Conservation (phyloP, 2,888 invertebrate genomes). For the Perizoma flavofasciatum region DNA sequence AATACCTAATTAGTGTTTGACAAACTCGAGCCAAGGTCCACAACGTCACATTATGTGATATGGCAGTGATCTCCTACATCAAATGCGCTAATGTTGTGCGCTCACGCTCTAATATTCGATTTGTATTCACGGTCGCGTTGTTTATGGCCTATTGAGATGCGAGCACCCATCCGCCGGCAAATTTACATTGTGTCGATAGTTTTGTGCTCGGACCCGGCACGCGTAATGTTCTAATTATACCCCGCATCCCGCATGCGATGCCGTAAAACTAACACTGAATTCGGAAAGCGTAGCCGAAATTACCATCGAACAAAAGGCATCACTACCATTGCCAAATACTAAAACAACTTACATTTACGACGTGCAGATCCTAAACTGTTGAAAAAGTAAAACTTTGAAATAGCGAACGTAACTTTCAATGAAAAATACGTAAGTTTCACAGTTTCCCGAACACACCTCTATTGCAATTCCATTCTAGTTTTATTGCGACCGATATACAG, state of each 20-base stretch:
- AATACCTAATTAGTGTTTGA: slow-evolving; percentile 47
- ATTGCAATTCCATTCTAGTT: slow-evolving; percentile 24
- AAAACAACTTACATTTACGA: slow-evolving; percentile 23
- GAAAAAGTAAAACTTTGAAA: slow-evolving; percentile 27
- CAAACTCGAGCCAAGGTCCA: slow-evolving; percentile 51
- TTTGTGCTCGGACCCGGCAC: slow-evolving; percentile 59
- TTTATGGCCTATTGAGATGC: slow-evolving; percentile 79
- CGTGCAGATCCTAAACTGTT: slow-evolving; percentile 22
- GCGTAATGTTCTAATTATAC: slow-evolving; percentile 61
- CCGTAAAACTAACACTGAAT: slow-evolving; percentile 28
- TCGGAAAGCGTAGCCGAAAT: slow-evolving; percentile 25
- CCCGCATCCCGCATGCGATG: slow-evolving; percentile 23
- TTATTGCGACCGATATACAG: slow-evolving; percentile 27
- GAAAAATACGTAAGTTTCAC: slow-evolving; percentile 30
- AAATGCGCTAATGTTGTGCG: slow-evolving; percentile 63
- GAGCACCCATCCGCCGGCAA: slow-evolving; percentile 70
- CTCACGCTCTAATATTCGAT: slow-evolving; percentile 77
- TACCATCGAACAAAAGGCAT: slow-evolving; percentile 19
- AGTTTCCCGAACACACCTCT: slow-evolving; percentile 24
- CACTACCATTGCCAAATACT: slow-evolving; percentile 23
- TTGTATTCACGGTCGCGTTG: slow-evolving; percentile 79
- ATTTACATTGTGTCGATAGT: slow-evolving; percentile 74
- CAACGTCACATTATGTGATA: slow-evolving; percentile 47
- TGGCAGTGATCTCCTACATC: slow-evolving; percentile 57
- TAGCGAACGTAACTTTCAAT: slow-evolving; percentile 28